Evolutionary conservation across 2,888 invertebrate species (phyloP).

Genomic region (Platypus cylindrus): DNA sequence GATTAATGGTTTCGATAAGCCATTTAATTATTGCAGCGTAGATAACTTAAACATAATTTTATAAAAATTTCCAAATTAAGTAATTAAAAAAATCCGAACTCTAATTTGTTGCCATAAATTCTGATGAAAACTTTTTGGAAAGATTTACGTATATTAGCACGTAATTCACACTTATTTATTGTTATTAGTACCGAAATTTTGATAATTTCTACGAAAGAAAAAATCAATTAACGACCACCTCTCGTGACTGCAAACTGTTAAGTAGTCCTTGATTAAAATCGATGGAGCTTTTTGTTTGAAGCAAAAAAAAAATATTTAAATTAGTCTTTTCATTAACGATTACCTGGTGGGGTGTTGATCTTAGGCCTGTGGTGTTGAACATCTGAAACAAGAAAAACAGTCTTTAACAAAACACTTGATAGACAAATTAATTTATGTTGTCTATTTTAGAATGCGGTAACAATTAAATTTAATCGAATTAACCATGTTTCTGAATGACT

Average conservation of each 20-base stretch:
- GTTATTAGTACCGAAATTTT: conserved; percentile 6
- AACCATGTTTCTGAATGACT: too few relatives aligned
- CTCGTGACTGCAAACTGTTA: conserved; percentile 13
- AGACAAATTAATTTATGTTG: too few relatives aligned
- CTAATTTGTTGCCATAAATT: too few relatives aligned
- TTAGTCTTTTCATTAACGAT: conserved; percentile 6
- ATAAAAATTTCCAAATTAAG: too few relatives aligned
- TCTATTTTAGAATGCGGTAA: too few relatives aligned
- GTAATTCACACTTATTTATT: conserved; percentile 13
- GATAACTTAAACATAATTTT: too few relatives aligned
- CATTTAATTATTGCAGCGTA: too few relatives aligned
- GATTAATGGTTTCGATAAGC: too few relatives aligned
- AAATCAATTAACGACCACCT: conserved; percentile 17
- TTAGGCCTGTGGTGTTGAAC: conserved; percentile 12
- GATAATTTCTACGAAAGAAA: conserved; percentile 11
- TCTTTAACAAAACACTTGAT: too few relatives aligned
- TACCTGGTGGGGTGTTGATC: conserved; percentile 14
- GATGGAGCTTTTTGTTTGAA: conserved; percentile 10
- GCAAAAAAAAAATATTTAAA: conserved; percentile 11
- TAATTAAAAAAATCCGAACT: too few relatives aligned
- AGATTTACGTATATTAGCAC: conserved; percentile 11
- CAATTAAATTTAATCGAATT: too few relatives aligned
- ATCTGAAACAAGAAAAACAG: conserved; percentile 14
- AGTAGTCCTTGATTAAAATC: conserved; percentile 13
- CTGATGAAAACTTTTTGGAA: too few relatives aligned